Evolutionary conservation across 2,113 vertebrate genomes (phyloP), one percentile per base, ranked within the genome.

Genomic region (Haemorhous mexicanus): DNA sequence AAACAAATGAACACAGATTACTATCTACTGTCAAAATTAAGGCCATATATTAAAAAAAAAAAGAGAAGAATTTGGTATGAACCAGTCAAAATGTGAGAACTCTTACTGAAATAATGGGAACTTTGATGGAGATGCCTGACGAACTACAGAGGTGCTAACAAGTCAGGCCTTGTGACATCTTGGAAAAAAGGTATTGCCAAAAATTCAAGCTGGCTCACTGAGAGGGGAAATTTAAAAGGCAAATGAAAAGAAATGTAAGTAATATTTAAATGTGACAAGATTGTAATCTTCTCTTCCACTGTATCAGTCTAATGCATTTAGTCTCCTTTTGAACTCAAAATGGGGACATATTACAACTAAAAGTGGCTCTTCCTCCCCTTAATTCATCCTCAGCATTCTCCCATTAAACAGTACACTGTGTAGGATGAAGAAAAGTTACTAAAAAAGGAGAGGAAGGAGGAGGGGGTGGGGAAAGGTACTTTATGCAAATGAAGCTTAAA

Each of bases 261-360:
- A 90, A 78, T 32, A 84, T 22, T 52, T 83, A 56, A 59, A 10
- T 6, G 56, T 55, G 43, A 52, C 37, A 49, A 77, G 18, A 68
- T 0, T 63, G 37, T 37, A 12, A 20, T 41, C 52, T 26, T 68
- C 9, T 56, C 35, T 73, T 86, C 50, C 22, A 74, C 50, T 64
- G 5, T 52, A 61, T 44, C 35, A 37, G 18, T 63, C 69, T 35
- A 82, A 46, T 19, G 63, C 14, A 23, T 81, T 77, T 67, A 14
- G 26, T 52, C 30, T 84, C 59, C 63, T 91, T 81, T 72, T 72
- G 33, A 87, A 85, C 24, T 10, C 30, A 82, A 84, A 85, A 59
- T 9, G 6, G 17, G 6, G 49, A 91, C 24, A 81, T 3, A 32
- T 6, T 8, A 41, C 43, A 39, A 33, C n/a, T 61, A 66, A 26